Evolutionary conservation across 2,113 vertebrate species (phyloP).

Genomic region (Potamarius usumacintae): DNA sequence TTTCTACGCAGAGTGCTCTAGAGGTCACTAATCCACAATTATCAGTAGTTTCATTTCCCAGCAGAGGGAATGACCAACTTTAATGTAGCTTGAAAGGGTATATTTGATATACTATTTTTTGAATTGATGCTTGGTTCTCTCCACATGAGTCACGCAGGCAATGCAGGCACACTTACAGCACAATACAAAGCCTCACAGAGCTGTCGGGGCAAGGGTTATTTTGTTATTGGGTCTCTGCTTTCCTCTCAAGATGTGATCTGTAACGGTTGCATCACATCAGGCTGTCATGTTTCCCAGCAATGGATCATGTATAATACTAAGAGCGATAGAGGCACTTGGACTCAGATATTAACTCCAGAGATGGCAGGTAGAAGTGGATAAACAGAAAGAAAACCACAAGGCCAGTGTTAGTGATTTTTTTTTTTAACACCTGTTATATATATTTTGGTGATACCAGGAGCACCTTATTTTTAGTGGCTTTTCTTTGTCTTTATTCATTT

Average conservation of each 20-base stretch:
- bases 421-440: background rate
- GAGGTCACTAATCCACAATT: conserved; percentile 22
- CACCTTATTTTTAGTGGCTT: background rate
- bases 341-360: conserved; percentile 4
- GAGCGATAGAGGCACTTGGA: background rate
- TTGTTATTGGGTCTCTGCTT: conserved; percentile 21
- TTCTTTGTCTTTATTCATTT: background rate
- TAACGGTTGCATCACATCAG: conserved; percentile 40
- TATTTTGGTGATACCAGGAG: background rate
- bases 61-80: background rate
- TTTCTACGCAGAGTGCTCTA: conserved; percentile 5
- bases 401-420: background rate
- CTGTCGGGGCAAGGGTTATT: conserved; percentile 17
- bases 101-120: conserved; percentile 27
- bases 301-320: conserved; percentile 3
- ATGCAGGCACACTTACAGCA: conserved; percentile 12
- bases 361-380: background rate
- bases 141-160: background rate
- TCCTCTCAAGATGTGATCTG: conserved; percentile 33
- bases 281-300: conserved; percentile 10
- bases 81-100: conserved; percentile 26
- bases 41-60: conserved; percentile 3
- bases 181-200: background rate
- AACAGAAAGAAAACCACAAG: conserved; percentile 12
- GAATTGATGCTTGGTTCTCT: background rate